Evolutionary conservation across 2,113 vertebrate genomes (phyloP).

Genomic region (Protomyctophum bolini): DNA sequence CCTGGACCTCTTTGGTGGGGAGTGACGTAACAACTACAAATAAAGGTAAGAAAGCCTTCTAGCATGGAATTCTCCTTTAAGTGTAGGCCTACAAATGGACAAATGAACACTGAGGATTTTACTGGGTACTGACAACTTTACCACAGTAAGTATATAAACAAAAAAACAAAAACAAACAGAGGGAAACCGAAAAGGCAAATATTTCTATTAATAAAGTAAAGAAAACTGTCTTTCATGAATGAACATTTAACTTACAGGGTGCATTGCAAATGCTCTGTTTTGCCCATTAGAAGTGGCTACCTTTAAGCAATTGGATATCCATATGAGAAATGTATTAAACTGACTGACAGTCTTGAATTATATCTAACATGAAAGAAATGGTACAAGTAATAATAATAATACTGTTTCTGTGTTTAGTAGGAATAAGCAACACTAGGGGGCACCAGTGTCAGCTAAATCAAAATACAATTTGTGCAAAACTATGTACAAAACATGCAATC

Average conservation of each 20-base stretch:
- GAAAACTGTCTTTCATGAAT: background rate
- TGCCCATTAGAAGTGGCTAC: background rate
- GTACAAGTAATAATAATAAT: too few species aligned
- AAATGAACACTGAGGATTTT: too few species aligned
- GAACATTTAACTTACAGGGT: too few species aligned
- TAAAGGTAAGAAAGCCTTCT: too few species aligned
- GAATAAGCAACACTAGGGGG: constrained; percentile 18
- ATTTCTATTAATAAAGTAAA: background rate
- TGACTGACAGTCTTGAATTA: too few species aligned
- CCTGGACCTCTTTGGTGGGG: too few species aligned
- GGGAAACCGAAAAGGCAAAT: background rate
- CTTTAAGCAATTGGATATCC: background rate
- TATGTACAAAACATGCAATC: background rate
- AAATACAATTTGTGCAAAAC: background rate
- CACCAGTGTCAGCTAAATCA: background rate
- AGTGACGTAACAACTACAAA: too few species aligned
- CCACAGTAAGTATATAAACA: background rate
- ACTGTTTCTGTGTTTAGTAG: background rate
- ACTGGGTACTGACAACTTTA: too few species aligned
- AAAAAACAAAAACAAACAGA: too few species aligned
- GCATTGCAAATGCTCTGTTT: background rate
- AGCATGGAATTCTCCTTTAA: too few species aligned
- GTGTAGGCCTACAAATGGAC: too few species aligned
- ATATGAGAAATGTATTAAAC: background rate
- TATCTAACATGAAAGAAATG: too few species aligned